Percentiles rank a stretch among this genome's conserved stretches.
Evolutionary conservation across 2,797 vertebrate genomes (phyloP).

Genomic region (Pseudochromis fuscus): DNA sequence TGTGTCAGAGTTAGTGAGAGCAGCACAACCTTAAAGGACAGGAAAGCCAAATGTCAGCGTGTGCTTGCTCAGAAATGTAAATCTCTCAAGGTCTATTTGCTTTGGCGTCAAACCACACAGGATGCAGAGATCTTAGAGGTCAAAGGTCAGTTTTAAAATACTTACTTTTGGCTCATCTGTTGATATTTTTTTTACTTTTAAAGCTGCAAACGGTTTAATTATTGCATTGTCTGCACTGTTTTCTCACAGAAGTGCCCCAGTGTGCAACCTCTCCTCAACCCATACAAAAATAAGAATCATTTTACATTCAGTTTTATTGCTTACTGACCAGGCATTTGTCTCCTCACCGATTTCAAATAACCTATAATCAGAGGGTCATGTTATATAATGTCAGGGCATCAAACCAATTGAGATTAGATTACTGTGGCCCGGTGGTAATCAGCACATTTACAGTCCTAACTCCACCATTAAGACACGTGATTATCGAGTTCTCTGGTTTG

Average conservation of each 20-base stretch:
- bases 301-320: slow-evolving; percentile 10
- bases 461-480: not conserved
- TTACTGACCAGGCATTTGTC: not conserved
- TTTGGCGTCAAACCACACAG: not conserved
- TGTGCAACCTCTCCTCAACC: not conserved
- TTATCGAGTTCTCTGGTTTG: not conserved
- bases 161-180: not conserved
- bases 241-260: not conserved
- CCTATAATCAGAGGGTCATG: not conserved
- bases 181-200: not conserved
- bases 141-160: not conserved
- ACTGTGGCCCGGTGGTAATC: not conserved
- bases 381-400: not conserved
- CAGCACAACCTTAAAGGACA: not conserved
- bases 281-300: slow-evolving; percentile 7
- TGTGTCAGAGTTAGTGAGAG: not conserved
- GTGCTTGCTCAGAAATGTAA: no score
- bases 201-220: not conserved
- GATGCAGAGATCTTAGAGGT: not conserved
- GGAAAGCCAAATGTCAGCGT: no score
- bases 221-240: not conserved
- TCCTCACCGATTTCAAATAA: not conserved
- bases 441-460: not conserved
- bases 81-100: not conserved
- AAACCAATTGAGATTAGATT: not conserved